Conservation (phyloP, 2,113 vertebrate genomes). For the Corvus moneduloides region DNA sequence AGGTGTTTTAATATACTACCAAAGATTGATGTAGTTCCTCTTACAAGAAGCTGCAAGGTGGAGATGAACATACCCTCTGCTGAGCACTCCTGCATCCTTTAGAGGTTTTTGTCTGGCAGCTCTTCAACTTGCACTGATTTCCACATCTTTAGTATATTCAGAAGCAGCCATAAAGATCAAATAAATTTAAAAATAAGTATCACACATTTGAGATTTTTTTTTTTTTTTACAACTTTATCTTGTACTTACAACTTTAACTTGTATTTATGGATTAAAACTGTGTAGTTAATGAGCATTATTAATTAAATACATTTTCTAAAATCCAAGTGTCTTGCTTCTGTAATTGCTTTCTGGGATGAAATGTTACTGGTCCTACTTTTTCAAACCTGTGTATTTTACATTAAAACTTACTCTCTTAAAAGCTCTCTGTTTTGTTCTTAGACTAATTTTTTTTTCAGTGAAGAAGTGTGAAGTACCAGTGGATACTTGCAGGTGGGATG, state of each 20-base stretch:
- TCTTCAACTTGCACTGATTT: neutral
- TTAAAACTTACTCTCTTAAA: neutral
- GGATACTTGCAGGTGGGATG: neutral
- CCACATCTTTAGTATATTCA: neutral
- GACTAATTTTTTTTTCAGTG: neutral
- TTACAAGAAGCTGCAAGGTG: neutral
- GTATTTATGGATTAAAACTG: conserved; percentile 55
- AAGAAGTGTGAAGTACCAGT: neutral
- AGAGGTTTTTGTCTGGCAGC: conserved; percentile 17
- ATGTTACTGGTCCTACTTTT: neutral
- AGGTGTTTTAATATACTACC: conserved; percentile 32
- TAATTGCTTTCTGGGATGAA: conserved; percentile 15
- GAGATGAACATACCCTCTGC: neutral
- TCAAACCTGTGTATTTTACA: neutral
- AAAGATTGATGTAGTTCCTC: conserved; percentile 48
- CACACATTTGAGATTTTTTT: neutral
- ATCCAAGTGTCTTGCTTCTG: neutral
- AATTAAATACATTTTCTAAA: conserved; percentile 54
- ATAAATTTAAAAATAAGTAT: conserved; percentile 39
- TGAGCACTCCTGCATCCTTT: neutral
- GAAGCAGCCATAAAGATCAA: neutral
- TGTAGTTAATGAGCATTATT: conserved; percentile 44
- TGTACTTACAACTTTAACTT: conserved; percentile 15
- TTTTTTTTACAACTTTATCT: conserved; percentile 6
- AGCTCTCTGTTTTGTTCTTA: neutral